Conservation (phyloP, 2,113 vertebrate species). For the Tinamus guttatus region DNA sequence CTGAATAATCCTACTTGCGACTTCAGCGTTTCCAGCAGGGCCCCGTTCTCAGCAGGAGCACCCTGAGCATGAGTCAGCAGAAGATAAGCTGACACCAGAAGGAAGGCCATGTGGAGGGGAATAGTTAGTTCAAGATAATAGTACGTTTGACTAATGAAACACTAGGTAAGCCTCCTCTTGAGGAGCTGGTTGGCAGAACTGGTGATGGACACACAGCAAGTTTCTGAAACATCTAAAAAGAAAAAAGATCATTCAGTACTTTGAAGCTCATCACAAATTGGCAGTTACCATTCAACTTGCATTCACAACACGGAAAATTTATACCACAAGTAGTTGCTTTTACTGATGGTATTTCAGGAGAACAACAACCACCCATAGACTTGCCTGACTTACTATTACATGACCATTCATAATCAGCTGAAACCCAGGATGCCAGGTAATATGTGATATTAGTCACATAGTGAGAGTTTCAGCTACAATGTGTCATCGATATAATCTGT, state of each 20-base stretch:
- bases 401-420: background rate
- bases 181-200: constrained; percentile 31
- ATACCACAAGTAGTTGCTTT: background rate
- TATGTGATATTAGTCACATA: background rate
- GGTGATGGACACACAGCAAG: constrained; percentile 23
- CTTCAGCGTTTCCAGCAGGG: constrained; percentile 71
- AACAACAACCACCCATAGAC: background rate
- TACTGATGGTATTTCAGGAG: background rate
- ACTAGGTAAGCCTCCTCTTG: constrained; percentile 52
- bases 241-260: constrained; percentile 31
- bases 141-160: constrained; percentile 65
- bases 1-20: constrained; percentile 69
- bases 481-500: background rate
- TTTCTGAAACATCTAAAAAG: constrained; percentile 72
- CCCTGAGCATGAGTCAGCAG: constrained; percentile 81
- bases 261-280: background rate
- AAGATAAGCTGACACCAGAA: constrained; percentile 83
- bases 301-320: background rate
- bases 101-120: constrained; percentile 84
- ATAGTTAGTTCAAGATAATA: constrained; percentile 58
- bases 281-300: background rate
- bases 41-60: constrained; percentile 76
- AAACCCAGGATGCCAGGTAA: background rate
- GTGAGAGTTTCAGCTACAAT: background rate
- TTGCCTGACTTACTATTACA: background rate